Evolutionary conservation across 2,888 invertebrate genomes (phyloP).

Genomic region (Stictocephala bisonia): DNA sequence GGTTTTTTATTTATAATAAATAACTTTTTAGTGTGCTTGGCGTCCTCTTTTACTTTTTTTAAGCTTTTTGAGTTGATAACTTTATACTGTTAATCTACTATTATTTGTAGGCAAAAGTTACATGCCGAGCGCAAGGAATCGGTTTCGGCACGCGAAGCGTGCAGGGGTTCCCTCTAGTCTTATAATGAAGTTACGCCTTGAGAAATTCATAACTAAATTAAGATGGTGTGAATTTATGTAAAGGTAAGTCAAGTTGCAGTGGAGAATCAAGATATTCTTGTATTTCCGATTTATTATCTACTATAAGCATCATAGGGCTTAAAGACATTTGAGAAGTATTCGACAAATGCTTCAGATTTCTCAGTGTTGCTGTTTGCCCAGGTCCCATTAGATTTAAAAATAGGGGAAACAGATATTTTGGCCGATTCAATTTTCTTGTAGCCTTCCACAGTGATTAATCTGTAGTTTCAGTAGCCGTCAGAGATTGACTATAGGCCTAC

Average conservation of each 20-base stretch:
- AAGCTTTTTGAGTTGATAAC: too few relatives aligned
- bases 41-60: too few relatives aligned
- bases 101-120: too few relatives aligned
- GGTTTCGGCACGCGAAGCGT: too few relatives aligned
- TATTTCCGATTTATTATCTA: neutral
- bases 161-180: too few relatives aligned
- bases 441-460: conserved; percentile 8
- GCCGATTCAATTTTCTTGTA: neutral
- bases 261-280: neutral
- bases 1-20: too few relatives aligned
- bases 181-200: too few relatives aligned
- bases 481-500: conserved; percentile 1
- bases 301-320: neutral
- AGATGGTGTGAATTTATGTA: neutral
- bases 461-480: neutral
- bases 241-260: neutral
- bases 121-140: too few relatives aligned
- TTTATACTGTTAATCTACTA: too few relatives aligned
- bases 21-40: too few relatives aligned
- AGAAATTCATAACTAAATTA: neutral
- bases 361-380: neutral
- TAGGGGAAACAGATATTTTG: neutral
- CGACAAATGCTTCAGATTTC: neutral
- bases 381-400: neutral
- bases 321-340: neutral